Percentiles rank a stretch among this genome's conserved stretches.
These are phyloP conservation scores for Polypterus bichir DNA, from an alignment of 2,113 vertebrate genomes.

Conservation along the genomic window DNA sequence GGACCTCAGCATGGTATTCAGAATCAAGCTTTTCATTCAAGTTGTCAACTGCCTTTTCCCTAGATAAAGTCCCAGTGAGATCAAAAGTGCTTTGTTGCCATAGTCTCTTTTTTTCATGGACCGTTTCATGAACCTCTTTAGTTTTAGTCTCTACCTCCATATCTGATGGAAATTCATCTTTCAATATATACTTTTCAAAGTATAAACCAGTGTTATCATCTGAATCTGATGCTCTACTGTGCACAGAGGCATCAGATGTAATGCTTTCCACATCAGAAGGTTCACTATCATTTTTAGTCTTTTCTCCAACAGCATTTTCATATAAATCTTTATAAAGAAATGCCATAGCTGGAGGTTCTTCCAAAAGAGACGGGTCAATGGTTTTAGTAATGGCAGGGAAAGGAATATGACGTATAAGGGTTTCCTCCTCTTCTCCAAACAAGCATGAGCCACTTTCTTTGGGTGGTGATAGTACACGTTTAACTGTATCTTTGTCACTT, in stretches of 20 bases:
- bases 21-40: slow-evolving; percentile 24
- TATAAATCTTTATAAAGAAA: slow-evolving; percentile 87
- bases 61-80: slow-evolving; percentile 43
- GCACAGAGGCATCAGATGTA: slow-evolving; percentile 60
- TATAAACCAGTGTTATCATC: slow-evolving; percentile 69
- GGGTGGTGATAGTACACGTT: slow-evolving; percentile 22
- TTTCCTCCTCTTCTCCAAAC: slow-evolving; percentile 62
- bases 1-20: slow-evolving; percentile 42
- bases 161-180: slow-evolving; percentile 62
- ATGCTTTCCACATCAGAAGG: slow-evolving; percentile 65
- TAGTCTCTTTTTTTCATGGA: slow-evolving; percentile 24
- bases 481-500: slow-evolving; percentile 20
- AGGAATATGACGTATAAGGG: slow-evolving; percentile 61
- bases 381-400: slow-evolving; percentile 66
- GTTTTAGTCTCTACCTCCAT: slow-evolving; percentile 26
- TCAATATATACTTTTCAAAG: slow-evolving; percentile 82
- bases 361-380: slow-evolving; percentile 67
- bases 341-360: slow-evolving; percentile 74
- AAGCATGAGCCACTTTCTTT: slow-evolving; percentile 59
- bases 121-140: slow-evolving; percentile 26
- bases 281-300: slow-evolving; percentile 53
- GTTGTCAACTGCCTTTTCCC: slow-evolving; percentile 22
- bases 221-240: slow-evolving; percentile 61
- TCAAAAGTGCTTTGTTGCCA: slow-evolving; percentile 50
- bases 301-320: slow-evolving; percentile 61